A percentile compares a stretch with the other conserved stretches of the same genome.
phyloP scores from a whole-genome alignment of 2,888 invertebrate species.

The Tinea pellionella region DNA sequence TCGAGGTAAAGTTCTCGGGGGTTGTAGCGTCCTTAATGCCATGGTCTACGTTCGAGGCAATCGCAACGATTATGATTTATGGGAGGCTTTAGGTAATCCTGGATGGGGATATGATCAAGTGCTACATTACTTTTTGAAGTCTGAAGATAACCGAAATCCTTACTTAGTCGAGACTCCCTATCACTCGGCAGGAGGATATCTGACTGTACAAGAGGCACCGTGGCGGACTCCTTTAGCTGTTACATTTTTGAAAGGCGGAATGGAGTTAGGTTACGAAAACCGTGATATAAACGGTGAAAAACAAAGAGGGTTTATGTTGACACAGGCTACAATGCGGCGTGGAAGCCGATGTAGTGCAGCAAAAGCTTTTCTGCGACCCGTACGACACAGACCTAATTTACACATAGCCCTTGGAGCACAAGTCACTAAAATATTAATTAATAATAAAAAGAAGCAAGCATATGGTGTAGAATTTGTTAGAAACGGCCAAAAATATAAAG shows the following conservation, averaged over 20 bases:
- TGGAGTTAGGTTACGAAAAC: conserved; percentile 84
- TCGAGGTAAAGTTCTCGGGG: conserved; percentile 90
- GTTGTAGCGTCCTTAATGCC: conserved; percentile 88
- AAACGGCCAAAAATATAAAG: conserved; percentile 72
- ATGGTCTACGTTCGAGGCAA: conserved; percentile 95
- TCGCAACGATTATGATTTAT: conserved; percentile 85
- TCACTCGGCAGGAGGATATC: conserved; percentile 81
- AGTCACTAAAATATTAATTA: conserved; percentile 77
- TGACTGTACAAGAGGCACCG: conserved; percentile 86
- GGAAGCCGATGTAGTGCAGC: conserved; percentile 89
- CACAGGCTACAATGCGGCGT: conserved; percentile 85
- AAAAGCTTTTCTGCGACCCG: conserved; percentile 87
- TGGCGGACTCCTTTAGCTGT: conserved; percentile 85
- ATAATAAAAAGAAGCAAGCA: conserved; percentile 75
- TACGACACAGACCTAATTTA: conserved; percentile 80
- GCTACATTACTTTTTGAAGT: conserved; percentile 86
- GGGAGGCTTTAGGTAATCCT: conserved; percentile 84
- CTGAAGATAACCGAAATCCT: conserved; percentile 89
- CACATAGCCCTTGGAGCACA: conserved; percentile 84
- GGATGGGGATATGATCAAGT: conserved; percentile 90
- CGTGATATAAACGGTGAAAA: conserved; percentile 85
- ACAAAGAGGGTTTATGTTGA: conserved; percentile 88
- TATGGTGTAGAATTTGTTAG: conserved; percentile 81
- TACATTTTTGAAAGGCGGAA: conserved; percentile 85
- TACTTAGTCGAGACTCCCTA: conserved; percentile 80